Percentiles rank a stretch among this genome's conserved stretches.
phyloP scores from a whole-genome alignment of 53 echinoderm and acorn worm species.

The Astropecten irregularis region DNA sequence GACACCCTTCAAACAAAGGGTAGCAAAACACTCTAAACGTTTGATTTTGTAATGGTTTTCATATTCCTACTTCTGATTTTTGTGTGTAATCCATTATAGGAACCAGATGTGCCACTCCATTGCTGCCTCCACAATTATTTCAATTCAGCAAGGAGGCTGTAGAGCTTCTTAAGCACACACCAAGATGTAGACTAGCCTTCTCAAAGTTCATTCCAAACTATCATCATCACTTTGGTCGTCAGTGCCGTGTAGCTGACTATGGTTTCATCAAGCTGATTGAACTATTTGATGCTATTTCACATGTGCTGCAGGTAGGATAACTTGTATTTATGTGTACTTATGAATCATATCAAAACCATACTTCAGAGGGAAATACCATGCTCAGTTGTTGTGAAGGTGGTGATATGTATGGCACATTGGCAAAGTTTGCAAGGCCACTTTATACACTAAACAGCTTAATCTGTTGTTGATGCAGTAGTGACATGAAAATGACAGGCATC shows the following conservation, averaged over 20 bases:
- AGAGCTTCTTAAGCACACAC: conserved; percentile 89
- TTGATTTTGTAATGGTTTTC: too few species aligned
- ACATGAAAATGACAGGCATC: too few species aligned
- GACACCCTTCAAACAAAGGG: too few species aligned
- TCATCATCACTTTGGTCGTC: conserved; percentile 95
- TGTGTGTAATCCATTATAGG: conserved; percentile 40
- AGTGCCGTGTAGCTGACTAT: conserved; percentile 98
- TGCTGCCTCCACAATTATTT: conserved; percentile 82
- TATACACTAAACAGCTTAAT: too few species aligned
- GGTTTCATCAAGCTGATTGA: conserved; percentile 94
- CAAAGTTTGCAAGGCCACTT: too few species aligned
- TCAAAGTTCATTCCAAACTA: conserved; percentile 93
- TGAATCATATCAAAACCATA: not conserved
- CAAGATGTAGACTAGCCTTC: conserved; percentile 80
- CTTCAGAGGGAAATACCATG: too few species aligned
- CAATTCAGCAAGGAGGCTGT: conserved; percentile 97
- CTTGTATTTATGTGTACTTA: not conserved
- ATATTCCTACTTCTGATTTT: too few species aligned
- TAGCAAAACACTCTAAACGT: too few species aligned
- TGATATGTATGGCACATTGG: too few species aligned
- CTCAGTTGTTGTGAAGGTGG: too few species aligned
- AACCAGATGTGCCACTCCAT: conserved; percentile 68
- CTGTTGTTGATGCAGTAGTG: too few species aligned
- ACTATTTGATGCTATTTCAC: conserved; percentile 91
- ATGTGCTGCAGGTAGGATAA: conserved; percentile 79